phyloP scores from a whole-genome alignment of 2,888 invertebrate species.

The Shargacucullia verbasci region DNA sequence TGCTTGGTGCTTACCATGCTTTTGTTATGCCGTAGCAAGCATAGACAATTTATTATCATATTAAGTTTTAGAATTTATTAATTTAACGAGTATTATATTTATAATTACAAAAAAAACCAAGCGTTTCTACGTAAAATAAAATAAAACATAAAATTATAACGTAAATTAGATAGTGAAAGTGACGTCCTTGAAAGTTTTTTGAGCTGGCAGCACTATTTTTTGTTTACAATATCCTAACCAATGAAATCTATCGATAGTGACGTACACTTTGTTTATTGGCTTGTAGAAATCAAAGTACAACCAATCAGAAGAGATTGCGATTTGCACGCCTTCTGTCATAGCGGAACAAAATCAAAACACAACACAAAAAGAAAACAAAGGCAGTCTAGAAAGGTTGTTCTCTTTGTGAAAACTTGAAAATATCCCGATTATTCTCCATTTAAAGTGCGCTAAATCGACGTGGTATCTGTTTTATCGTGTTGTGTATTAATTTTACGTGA shows the following conservation, averaged over 20 bases:
- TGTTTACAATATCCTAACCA: conserved; percentile 66
- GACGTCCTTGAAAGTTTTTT: conserved; percentile 37
- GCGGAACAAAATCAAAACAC: conserved; percentile 66
- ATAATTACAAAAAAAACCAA: too few relatives aligned
- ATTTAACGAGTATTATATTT: too few relatives aligned
- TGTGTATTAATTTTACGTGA: conserved; percentile 56
- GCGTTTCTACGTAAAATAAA: too few relatives aligned
- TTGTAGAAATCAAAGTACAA: not conserved
- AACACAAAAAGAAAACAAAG: conserved; percentile 74
- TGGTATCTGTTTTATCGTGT: conserved; percentile 54
- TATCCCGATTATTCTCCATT: conserved; percentile 51
- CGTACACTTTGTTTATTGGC: conserved; percentile 42
- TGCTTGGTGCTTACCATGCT: too few relatives aligned
- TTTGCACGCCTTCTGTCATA: conserved; percentile 58
- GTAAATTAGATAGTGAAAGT: conserved; percentile 29
- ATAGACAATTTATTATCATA: too few relatives aligned
- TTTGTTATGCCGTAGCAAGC: too few relatives aligned
- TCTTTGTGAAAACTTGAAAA: conserved; percentile 54
- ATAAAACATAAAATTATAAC: too few relatives aligned
- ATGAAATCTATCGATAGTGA: conserved; percentile 44
- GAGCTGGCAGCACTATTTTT: conserved; percentile 55
- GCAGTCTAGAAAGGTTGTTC: conserved; percentile 51
- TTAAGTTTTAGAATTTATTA: too few relatives aligned
- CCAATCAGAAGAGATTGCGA: conserved; percentile 58
- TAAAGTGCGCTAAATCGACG: conserved; percentile 55